Evolutionary conservation across 2,888 invertebrate genomes (phyloP), one percentile per base, ranked within the genome.

Genomic region (Mesorhabditis belari): DNA sequence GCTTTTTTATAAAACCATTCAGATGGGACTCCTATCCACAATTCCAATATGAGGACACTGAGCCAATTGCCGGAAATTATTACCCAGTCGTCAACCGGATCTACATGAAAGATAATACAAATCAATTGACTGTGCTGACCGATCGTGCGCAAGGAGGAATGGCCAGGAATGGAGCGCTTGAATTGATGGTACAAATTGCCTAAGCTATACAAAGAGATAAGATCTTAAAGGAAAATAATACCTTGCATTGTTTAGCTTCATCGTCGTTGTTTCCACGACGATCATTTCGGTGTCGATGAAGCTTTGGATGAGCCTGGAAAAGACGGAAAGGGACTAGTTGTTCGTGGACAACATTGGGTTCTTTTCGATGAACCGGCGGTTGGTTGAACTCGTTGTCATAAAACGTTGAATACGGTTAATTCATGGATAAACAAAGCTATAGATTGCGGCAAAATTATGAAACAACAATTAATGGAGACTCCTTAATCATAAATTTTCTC

Each of bases 221-320:
- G n/a, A n/a, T n/a, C n/a, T n/a, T n/a, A n/a, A n/a, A n/a, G 9
- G 21, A 2, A 21, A 17, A 9, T 19, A 51, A 51, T 21, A 19
- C 17, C 17, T 17, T n/a, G 58, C 19, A 28, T 26, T 23, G 73
- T 81, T 29, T 70, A 88, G 88, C 73, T 92, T 2, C 95, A 96
- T 79, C 86, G 96, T 60, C 85, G 92, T 51, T 82, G 91, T 23
- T 79, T 92, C 1, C 85, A 86, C 59, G 96, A 98, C 74, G 96
- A 98, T 81, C 89, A 88, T 0, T 91, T 92, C 75, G 96, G 96
- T 0, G 94, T 96, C 0, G 90, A 86, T 0, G 95, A 96, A 82
- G 87, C 92, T 0, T 82, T 96, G 0, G 90, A 93, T 77, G 96
- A 98, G 82, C 85, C 86, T 3, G 85, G 84, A 12, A 71, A 71